These are phyloP conservation scores for Holocentrus rufus DNA, from an alignment of 2,797 vertebrate species.

Conservation along the genomic window DNA sequence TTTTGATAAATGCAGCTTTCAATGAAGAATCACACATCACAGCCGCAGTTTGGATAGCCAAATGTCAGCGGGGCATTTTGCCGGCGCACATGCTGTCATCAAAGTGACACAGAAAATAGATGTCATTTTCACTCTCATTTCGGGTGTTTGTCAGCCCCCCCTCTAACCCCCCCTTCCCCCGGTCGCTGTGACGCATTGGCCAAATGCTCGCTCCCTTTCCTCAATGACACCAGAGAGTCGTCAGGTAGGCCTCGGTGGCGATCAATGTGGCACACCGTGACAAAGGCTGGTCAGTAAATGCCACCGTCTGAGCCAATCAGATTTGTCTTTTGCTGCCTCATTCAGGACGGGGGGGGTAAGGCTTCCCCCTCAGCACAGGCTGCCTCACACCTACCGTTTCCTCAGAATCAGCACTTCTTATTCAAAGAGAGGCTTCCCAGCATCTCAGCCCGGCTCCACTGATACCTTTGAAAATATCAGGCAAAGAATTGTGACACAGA, in stretches of 20 bases:
- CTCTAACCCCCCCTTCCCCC: too few relatives aligned
- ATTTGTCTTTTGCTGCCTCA: constrained; percentile 48
- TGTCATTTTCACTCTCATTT: constrained; percentile 52
- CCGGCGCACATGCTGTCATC: constrained; percentile 27
- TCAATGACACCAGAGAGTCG: constrained; percentile 39
- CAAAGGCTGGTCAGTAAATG: constrained; percentile 53
- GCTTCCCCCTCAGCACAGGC: constrained; percentile 25
- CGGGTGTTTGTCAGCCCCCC: constrained; percentile 44
- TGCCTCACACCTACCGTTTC: constrained; percentile 41
- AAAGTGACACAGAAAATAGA: constrained; percentile 45
- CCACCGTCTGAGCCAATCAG: constrained; percentile 37
- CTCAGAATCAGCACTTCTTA: constrained; percentile 54
- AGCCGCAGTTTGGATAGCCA: constrained; percentile 29
- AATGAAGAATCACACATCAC: constrained; percentile 30
- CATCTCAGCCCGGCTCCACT: constrained; percentile 33
- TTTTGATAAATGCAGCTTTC: neutral
- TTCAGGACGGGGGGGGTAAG: constrained; percentile 34
- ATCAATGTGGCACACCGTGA: constrained; percentile 43
- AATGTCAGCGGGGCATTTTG: constrained; percentile 37
- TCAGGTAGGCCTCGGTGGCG: constrained; percentile 32
- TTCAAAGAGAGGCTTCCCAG: constrained; percentile 38
- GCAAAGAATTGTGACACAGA: constrained; percentile 68
- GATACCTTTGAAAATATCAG: constrained; percentile 42
- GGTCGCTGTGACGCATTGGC: constrained; percentile 39
- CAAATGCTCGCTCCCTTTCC: constrained; percentile 17